Conservation (phyloP, 2,888 invertebrate species). For the Thyatira batis region DNA sequence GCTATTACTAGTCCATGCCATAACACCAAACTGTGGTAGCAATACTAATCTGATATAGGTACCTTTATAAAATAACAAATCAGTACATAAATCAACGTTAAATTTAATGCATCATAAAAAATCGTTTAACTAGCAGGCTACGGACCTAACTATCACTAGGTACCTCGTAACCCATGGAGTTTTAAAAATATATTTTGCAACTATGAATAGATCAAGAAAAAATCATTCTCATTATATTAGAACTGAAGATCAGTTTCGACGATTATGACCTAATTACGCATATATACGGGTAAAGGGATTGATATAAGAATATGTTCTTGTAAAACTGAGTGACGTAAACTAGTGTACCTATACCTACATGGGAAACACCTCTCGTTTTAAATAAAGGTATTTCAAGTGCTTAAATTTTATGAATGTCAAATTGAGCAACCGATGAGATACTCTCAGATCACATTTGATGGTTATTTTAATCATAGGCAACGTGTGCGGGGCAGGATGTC, state of each 20-base stretch:
- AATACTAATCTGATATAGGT: slow-evolving; percentile 21
- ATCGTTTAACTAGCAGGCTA: background rate
- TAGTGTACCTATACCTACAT: too few species aligned
- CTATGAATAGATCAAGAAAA: too few species aligned
- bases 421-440: background rate
- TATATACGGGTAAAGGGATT: too few species aligned
- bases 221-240: too few species aligned
- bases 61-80: slow-evolving; percentile 33
- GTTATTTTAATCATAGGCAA: slow-evolving; percentile 1
- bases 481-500: background rate
- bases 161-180: too few species aligned
- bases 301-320: too few species aligned
- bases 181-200: too few species aligned
- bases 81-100: slow-evolving; percentile 32
- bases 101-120: slow-evolving; percentile 26
- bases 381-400: too few species aligned
- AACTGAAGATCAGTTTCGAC: too few species aligned
- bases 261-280: too few species aligned
- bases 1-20: background rate
- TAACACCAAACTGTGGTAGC: slow-evolving; percentile 10
- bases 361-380: too few species aligned
- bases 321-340: too few species aligned
- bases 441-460: background rate
- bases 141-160: background rate
- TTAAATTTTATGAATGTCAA: background rate